Evolutionary conservation across 2,888 invertebrate genomes (phyloP).

Genomic region (Synanthedon formicaeformis): DNA sequence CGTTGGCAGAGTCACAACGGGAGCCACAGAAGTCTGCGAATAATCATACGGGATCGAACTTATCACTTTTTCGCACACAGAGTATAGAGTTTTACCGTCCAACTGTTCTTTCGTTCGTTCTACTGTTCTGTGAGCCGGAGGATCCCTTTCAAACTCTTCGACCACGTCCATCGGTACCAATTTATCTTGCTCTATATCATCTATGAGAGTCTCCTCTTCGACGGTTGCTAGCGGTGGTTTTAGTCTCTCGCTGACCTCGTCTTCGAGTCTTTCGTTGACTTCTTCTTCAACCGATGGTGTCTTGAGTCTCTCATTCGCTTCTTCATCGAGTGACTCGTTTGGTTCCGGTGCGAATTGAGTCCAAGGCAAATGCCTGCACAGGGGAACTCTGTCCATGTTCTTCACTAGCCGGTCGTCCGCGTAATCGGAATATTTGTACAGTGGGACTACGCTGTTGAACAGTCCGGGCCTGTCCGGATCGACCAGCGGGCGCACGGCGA

Average conservation of each 20-base stretch:
- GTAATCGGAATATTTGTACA: conserved; percentile 62
- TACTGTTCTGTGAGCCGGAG: conserved; percentile 47
- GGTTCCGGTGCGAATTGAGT: conserved; percentile 51
- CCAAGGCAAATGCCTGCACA: conserved; percentile 44
- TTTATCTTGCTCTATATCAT: conserved; percentile 4
- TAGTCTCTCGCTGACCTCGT: conserved; percentile 47
- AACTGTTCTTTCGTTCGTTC: conserved; percentile 49
- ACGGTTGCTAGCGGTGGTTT: conserved; percentile 34
- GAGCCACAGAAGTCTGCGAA: conserved; percentile 29
- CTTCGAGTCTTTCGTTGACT: conserved; percentile 20
- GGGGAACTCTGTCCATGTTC: conserved; percentile 42
- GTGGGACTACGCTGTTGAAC: conserved; percentile 52
- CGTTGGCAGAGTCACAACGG: conserved; percentile 24
- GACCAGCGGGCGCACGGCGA: conserved; percentile 43
- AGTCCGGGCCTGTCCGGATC: conserved; percentile 36
- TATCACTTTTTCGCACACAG: conserved; percentile 20
- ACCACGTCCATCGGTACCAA: conserved; percentile 7
- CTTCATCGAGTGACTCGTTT: neutral
- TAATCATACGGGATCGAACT: conserved; percentile 31
- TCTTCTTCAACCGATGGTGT: conserved; percentile 13
- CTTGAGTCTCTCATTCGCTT: conserved; percentile 5
- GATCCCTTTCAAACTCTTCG: conserved; percentile 21
- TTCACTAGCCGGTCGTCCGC: conserved; percentile 60
- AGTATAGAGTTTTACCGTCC: conserved; percentile 30
- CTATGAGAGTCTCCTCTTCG: conserved; percentile 32